phyloP scores from a whole-genome alignment of 35 echinoderm and acorn worm species.

The Antedon bifida region DNA sequence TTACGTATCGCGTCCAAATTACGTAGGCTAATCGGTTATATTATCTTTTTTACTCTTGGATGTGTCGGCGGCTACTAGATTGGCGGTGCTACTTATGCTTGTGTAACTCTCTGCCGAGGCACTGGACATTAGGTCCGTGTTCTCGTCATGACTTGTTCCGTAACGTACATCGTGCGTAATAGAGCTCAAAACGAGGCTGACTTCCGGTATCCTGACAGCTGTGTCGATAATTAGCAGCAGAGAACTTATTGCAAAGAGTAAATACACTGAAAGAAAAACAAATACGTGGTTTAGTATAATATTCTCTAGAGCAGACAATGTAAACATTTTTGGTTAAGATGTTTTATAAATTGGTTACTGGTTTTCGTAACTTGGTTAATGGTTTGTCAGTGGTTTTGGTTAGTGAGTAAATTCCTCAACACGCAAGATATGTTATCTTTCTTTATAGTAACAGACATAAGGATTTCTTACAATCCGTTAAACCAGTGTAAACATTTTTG shows the following conservation, averaged over 20 bases:
- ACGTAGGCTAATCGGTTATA: not conserved
- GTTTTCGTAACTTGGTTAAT: too few species aligned
- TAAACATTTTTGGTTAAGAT: too few species aligned
- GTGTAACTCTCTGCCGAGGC: not conserved
- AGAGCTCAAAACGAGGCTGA: not conserved
- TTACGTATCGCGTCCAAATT: too few species aligned
- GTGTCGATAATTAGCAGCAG: not conserved
- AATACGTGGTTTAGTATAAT: too few species aligned
- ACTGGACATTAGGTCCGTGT: not conserved
- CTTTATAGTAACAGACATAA: too few species aligned
- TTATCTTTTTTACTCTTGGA: not conserved
- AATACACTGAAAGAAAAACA: not conserved
- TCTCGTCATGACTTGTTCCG: not conserved
- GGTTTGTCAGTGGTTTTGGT: too few species aligned
- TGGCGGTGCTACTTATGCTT: not conserved
- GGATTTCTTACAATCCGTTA: too few species aligned
- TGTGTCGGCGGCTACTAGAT: not conserved
- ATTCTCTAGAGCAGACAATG: too few species aligned
- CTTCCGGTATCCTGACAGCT: not conserved
- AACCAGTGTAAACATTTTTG: too few species aligned
- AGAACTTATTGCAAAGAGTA: not conserved
- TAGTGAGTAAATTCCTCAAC: too few species aligned
- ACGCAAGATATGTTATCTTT: too few species aligned
- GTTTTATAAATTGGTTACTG: too few species aligned
- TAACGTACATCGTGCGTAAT: not conserved